Evolutionary conservation across 2,888 invertebrate genomes (phyloP), one percentile per base, ranked within the genome.

Genomic region (Encarsia formosa): DNA sequence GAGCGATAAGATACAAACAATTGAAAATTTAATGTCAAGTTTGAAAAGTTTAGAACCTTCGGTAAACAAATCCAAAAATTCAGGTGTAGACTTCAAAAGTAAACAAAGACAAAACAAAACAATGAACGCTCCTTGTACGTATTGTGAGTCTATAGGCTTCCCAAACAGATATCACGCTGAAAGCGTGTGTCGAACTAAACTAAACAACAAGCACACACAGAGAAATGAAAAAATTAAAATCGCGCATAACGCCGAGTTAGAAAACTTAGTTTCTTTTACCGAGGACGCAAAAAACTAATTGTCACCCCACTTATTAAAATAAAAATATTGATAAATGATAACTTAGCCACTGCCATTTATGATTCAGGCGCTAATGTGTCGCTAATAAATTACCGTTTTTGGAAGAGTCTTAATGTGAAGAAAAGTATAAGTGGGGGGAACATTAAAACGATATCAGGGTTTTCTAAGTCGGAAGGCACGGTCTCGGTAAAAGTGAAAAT

Each of bases 291-390:
- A 56, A 49, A 52, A 49, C 56, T 34, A 49, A 46, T 26, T 22
- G 15, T 26, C 11, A 49, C 39, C 43, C 47, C 52, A 49, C 52
- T 53, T 52, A 56, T 56, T 38, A 56, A 24, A 43, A 56, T 35
- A n/a, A n/a, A n/a, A n/a, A n/a, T n/a, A n/a, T n/a, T n/a, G n/a
- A n/a, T n/a, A n/a, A n/a, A n/a, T n/a, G 26, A 41, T 47, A 51
- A 37, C 2, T n/a, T 32, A 16, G 51, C 45, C n/a, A 22, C 44
- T 11, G 55, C 23, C 16, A 15, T 56, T 24, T 56, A 56, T 40
- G 58, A 56, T 13, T 52, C 56, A 20, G 54, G 54, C n/a, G n/a
- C n/a, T n/a, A n/a, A n/a, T n/a, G n/a, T n/a, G n/a, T n/a, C n/a
- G n/a, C n/a, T n/a, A n/a, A 53, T 53, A 19, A 58, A 53, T 41